Conservation (phyloP, 2,888 invertebrate species). For the Erebia aethiops region DNA sequence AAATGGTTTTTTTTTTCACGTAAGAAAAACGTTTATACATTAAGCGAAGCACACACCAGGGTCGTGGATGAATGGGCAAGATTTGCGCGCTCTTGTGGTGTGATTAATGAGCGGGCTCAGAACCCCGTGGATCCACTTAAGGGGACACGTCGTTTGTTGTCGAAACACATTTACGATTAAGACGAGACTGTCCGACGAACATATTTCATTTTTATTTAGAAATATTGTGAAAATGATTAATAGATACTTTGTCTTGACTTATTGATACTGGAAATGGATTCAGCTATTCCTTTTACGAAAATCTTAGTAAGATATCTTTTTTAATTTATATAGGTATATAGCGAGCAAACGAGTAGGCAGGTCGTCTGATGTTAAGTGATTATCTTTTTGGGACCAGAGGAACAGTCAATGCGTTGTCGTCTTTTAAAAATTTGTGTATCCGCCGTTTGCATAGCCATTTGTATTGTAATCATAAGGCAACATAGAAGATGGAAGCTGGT, state of each 20-base stretch:
- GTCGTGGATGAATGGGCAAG: slow-evolving; percentile 36
- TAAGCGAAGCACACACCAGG: slow-evolving; percentile 32
- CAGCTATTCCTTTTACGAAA: not conserved
- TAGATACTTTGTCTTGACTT: not conserved
- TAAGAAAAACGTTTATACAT: slow-evolving; percentile 15
- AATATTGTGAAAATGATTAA: slow-evolving; percentile 11
- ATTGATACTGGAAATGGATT: not conserved
- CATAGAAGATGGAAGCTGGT: too few species aligned
- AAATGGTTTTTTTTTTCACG: not conserved
- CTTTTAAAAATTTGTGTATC: too few species aligned
- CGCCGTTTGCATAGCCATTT: too few species aligned
- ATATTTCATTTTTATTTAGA: slow-evolving; percentile 11
- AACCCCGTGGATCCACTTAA: slow-evolving; percentile 34
- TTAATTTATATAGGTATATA: too few species aligned
- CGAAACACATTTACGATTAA: slow-evolving; percentile 16
- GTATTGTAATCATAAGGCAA: too few species aligned
- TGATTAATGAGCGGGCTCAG: slow-evolving; percentile 39
- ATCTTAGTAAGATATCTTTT: too few species aligned
- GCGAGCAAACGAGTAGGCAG: too few species aligned
- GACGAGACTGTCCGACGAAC: slow-evolving; percentile 6
- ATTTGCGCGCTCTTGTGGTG: slow-evolving; percentile 38
- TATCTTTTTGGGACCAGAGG: too few species aligned
- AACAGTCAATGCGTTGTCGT: too few species aligned
- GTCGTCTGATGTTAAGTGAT: too few species aligned
- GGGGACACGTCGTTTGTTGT: slow-evolving; percentile 7